Percentiles rank a stretch among this genome's conserved stretches.
These are phyloP conservation scores for Pseudopipra pipra DNA, from an alignment of 2,113 vertebrate species.

Conservation along the genomic window DNA sequence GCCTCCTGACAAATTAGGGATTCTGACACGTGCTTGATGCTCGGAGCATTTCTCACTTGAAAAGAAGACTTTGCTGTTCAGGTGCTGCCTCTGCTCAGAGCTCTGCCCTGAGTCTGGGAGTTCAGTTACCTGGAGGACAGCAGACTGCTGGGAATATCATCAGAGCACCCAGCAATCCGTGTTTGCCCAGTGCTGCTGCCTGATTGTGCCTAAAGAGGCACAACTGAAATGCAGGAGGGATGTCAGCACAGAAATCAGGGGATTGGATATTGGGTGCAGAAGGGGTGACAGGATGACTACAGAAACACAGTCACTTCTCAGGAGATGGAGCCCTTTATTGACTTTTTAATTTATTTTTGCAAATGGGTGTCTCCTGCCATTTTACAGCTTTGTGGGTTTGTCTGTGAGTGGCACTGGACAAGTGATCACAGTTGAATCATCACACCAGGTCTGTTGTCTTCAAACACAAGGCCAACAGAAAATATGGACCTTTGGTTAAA, in stretches of 20 bases:
- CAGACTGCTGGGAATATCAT: slow-evolving; percentile 30
- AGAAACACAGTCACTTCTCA: not conserved
- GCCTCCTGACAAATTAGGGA: slow-evolving; percentile 43
- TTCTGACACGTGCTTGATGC: slow-evolving; percentile 26
- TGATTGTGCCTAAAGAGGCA: not conserved
- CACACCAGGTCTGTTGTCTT: not conserved
- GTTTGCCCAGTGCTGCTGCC: not conserved
- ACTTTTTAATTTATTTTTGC: not conserved
- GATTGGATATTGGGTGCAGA: not conserved
- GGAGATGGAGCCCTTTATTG: not conserved
- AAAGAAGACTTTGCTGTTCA: slow-evolving; percentile 2
- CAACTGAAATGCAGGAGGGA: not conserved
- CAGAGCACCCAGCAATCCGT: not conserved
- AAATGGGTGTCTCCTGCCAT: fast-evolving
- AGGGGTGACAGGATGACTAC: not conserved
- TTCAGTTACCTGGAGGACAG: slow-evolving; percentile 23
- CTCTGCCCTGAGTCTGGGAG: slow-evolving; percentile 24
- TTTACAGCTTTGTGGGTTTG: not conserved
- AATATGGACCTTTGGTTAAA: not conserved
- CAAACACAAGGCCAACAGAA: not conserved
- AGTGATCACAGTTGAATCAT: fast-evolving
- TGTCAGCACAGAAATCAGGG: not conserved
- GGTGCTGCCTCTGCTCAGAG: slow-evolving; percentile 19
- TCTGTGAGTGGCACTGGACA: fast-evolving
- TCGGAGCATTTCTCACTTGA: not conserved